Percentiles rank a stretch among this genome's conserved stretches.
Evolutionary conservation across 1,140 invertebrate species (phyloP).

Genomic region (Macrobrachium nipponense): DNA sequence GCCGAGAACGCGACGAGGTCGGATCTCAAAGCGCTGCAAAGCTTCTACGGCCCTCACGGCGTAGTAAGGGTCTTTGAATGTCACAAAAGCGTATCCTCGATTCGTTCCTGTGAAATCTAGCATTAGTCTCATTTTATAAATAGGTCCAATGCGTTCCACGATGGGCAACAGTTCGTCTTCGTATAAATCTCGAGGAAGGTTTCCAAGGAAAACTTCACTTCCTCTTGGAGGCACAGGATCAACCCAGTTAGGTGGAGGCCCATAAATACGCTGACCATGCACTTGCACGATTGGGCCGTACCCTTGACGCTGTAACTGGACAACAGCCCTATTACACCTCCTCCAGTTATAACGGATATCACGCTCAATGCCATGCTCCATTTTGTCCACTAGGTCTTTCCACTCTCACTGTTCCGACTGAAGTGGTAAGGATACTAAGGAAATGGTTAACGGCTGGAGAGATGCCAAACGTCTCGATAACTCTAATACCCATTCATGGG

Average conservation of each 20-base stretch:
- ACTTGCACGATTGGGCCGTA: background rate
- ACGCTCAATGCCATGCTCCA: too few species aligned
- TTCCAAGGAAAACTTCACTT: constrained; percentile 86
- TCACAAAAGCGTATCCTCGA: constrained; percentile 85
- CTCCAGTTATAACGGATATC: too few species aligned
- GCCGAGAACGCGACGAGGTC: constrained; percentile 76
- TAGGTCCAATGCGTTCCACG: constrained; percentile 73
- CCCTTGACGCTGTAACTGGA: too few species aligned
- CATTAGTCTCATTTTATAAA: constrained; percentile 85
- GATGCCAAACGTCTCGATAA: too few species aligned
- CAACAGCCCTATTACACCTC: too few species aligned
- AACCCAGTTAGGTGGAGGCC: constrained; percentile 71
- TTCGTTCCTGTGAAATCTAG: constrained; percentile 86
- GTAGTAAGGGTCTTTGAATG: constrained; percentile 76
- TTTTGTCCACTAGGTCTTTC: too few species aligned
- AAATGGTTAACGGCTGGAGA: too few species aligned
- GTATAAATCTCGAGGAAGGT: constrained; percentile 81
- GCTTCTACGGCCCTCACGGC: constrained; percentile 74
- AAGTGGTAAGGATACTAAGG: too few species aligned
- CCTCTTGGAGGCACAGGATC: constrained; percentile 70
- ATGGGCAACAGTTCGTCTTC: constrained; percentile 85
- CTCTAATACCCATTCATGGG: too few species aligned
- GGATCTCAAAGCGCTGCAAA: constrained; percentile 79
- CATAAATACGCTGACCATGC: constrained; percentile 75
- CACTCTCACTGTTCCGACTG: too few species aligned